Percentiles rank a stretch among this genome's conserved stretches.
Conservation (phyloP, 2,888 invertebrate species). For the Synergus itoensis region DNA sequence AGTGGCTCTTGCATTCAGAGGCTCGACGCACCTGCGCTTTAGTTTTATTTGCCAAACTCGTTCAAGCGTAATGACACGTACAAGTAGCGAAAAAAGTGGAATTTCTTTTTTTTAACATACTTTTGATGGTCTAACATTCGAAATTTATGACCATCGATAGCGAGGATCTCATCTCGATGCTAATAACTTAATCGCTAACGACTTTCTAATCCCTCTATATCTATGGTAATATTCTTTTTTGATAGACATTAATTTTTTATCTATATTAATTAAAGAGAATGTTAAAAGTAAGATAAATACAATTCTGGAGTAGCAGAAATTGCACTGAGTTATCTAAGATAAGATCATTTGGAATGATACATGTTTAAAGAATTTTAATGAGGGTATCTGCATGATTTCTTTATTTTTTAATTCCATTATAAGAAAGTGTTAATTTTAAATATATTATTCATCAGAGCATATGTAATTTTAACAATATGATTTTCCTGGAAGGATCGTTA, state of each 20-base stretch:
- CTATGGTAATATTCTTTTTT: not conserved
- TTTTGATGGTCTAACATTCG: conserved; percentile 12
- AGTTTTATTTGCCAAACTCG: conserved; percentile 18
- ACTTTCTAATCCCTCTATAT: conserved; percentile 17
- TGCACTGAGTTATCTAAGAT: too few relatives aligned
- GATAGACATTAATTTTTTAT: not conserved
- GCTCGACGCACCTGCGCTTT: conserved; percentile 23
- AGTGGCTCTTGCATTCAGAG: conserved; percentile 28
- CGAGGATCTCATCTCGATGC: not conserved
- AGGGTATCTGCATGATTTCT: not conserved
- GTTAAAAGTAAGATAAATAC: not conserved
- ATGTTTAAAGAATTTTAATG: too few relatives aligned
- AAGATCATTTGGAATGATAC: too few relatives aligned
- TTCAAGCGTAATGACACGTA: conserved; percentile 38
- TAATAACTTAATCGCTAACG: not conserved
- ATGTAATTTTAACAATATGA: not conserved
- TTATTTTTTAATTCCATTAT: not conserved
- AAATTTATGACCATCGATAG: conserved; percentile 6
- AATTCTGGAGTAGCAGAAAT: not conserved
- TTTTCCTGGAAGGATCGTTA: not conserved
- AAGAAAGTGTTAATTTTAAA: too few relatives aligned
- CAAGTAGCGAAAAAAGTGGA: conserved; percentile 8
- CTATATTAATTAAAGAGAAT: not conserved
- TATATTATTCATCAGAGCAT: too few relatives aligned
- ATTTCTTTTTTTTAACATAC: conserved; percentile 16